phyloP scores from a whole-genome alignment of 2,113 vertebrate species.

The Dicerorhinus sumatrensis region DNA sequence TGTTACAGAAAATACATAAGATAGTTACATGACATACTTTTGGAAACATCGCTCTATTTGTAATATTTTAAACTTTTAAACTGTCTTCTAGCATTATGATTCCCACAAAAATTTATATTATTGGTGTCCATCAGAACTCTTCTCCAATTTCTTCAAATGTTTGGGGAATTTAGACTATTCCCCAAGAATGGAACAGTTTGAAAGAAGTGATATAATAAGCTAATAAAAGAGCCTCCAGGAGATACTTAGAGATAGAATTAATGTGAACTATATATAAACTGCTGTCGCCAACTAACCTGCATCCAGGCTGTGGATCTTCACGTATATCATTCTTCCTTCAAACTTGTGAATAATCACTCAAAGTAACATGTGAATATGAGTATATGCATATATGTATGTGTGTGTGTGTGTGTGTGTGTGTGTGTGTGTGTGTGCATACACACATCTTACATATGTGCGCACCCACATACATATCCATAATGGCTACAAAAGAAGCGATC shows the following conservation, averaged over 20 bases:
- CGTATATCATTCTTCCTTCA: neutral
- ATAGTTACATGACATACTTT: neutral
- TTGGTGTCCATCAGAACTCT: neutral
- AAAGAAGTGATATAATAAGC: neutral
- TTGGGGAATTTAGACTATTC: neutral
- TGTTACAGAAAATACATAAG: neutral
- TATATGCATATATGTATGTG: neutral
- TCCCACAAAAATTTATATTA: neutral
- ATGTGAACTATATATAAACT: neutral
- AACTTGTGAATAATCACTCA: neutral
- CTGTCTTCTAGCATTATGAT: neutral
- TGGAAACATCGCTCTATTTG: neutral
- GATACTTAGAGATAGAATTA: neutral
- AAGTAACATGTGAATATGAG: neutral
- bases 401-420: rapidly evolving
- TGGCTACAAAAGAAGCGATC: neutral
- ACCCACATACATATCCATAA: neutral
- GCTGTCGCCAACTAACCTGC: neutral
- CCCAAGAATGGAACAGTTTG: neutral
- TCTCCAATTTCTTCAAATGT: neutral
- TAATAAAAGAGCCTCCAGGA: neutral
- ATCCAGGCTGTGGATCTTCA: neutral
- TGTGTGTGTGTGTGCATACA: neutral
- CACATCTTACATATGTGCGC: neutral
- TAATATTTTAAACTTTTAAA: neutral